Evolutionary conservation across 2,888 invertebrate species (phyloP), one percentile per base, ranked within the genome.

Genomic region (Sphinx pinastri): DNA sequence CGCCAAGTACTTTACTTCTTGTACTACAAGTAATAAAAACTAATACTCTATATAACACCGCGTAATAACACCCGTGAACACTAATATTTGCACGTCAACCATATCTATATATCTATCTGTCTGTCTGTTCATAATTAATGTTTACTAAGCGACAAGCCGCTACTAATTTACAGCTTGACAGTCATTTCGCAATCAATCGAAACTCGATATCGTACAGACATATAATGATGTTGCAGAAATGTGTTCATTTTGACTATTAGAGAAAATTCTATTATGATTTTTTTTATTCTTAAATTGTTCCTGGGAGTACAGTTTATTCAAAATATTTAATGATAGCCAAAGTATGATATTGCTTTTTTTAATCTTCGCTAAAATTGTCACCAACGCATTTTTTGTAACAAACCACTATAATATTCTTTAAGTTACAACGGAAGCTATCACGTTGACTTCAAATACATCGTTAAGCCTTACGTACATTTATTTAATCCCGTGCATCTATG

Each of bases 121-220:
- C 52, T 8, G 45, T 63, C 54, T 13, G 60, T 45, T 60, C 45
- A 54, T 69, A 63, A 69, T 69, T 60, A 63, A 69, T 69, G 54
- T 60, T 54, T 60, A 54, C 54, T 54, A 63, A 63, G 47, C 75
- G 79, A 74, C 73, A 74, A 71, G 73, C 74, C 70, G 72, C 76
- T 71, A 75, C 76, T 63, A 63, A 47, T 69, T 60, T 54, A 59
- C 69, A 54, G 59, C 45, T 69, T 54, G 59, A 54, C 45, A 63
- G 54, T 68, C 16, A 70, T 79, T 79, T 76, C 74, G 75, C 55
- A 79, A 79, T 75, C 74, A 71, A 75, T 77, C 75, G 72, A 71
- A 78, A 78, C 77, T 77, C 71, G 73, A 77, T 77, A 73, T 63
- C 69, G 68, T 72, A 52, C 14, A 10, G 7, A 54, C 54, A 60